A percentile compares a stretch with the other conserved stretches of the same genome.
Evolutionary conservation across 2,888 invertebrate genomes (phyloP).

Genomic region (Cosmia trapezina): DNA sequence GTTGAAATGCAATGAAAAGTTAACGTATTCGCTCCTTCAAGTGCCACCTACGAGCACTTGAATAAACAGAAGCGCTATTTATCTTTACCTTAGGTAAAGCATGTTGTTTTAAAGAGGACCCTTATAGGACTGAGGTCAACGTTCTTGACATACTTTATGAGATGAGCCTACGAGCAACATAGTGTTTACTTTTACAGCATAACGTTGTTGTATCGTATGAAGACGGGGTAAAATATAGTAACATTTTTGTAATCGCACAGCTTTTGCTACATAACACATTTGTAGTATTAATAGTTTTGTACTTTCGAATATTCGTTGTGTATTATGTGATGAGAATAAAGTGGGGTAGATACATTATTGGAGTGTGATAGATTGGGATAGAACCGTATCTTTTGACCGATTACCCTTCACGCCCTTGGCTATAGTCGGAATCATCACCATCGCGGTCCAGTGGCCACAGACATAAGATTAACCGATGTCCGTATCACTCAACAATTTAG

Average conservation of each 20-base stretch:
- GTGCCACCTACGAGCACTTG: constrained; percentile 83
- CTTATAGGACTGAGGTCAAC: constrained; percentile 78
- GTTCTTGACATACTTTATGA: constrained; percentile 79
- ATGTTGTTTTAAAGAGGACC: constrained; percentile 82
- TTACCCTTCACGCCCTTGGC: constrained; percentile 71
- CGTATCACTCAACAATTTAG: constrained; percentile 67
- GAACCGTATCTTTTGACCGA: constrained; percentile 72
- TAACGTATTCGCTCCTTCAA: constrained; percentile 75
- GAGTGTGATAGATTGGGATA: constrained; percentile 65
- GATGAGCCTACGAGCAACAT: constrained; percentile 61
- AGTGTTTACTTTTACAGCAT: constrained; percentile 43
- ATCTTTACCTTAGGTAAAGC: constrained; percentile 79
- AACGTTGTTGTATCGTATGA: constrained; percentile 26
- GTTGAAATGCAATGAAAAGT: constrained; percentile 68
- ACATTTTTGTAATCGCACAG: constrained; percentile 7
- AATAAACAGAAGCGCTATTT: constrained; percentile 82
- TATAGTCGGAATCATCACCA: constrained; percentile 54
- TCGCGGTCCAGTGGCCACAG: constrained; percentile 65
- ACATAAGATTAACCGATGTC: constrained; percentile 68
- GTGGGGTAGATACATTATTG: constrained; percentile 55
- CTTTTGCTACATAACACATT: neutral
- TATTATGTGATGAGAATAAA: constrained; percentile 52
- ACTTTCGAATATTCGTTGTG: constrained; percentile 14
- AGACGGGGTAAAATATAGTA: constrained; percentile 11
- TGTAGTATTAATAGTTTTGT: constrained; percentile 28